These are phyloP conservation scores for Lophius piscatorius DNA, from an alignment of 2,113 vertebrate species.

Conservation along the genomic window DNA sequence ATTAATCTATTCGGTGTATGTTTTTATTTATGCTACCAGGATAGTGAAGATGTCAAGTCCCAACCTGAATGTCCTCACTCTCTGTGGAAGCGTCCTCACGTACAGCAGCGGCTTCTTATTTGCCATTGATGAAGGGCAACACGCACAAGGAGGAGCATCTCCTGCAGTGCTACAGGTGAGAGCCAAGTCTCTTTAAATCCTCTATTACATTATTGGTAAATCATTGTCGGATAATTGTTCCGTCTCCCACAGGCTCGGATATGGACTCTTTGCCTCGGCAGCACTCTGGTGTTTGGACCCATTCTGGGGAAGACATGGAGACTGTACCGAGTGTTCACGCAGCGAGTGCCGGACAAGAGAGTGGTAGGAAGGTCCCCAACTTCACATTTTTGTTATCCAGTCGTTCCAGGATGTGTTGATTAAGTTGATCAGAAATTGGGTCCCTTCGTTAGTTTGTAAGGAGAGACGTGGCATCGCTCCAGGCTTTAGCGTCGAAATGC, in stretches of 20 bases:
- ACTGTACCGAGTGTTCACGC: conserved; percentile 94
- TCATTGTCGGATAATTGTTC: background rate
- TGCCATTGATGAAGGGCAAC: conserved; percentile 79
- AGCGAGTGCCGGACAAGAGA: conserved; percentile 91
- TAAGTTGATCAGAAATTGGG: too few relatives aligned
- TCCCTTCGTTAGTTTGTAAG: too few relatives aligned
- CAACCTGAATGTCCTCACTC: conserved; percentile 93
- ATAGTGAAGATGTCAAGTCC: conserved; percentile 99
- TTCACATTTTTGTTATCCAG: background rate
- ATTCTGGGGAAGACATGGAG: conserved; percentile 96
- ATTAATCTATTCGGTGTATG: background rate
- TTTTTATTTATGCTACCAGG: conserved; percentile 68
- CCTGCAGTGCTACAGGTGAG: conserved; percentile 85
- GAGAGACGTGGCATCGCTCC: too few relatives aligned
- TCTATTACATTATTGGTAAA: background rate
- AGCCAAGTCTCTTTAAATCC: fast-evolving
- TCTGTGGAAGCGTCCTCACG: conserved; percentile 90
- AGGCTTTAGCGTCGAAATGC: too few relatives aligned
- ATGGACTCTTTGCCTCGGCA: conserved; percentile 90
- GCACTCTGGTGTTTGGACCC: conserved; percentile 90
- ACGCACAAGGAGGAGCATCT: conserved; percentile 61
- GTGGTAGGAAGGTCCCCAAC: conserved; percentile 84
- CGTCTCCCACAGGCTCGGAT: conserved; percentile 80
- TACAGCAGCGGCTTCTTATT: conserved; percentile 93
- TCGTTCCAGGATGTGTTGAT: too few relatives aligned